Conservation (phyloP, 2,888 invertebrate species). For the Tiphia femorata region DNA sequence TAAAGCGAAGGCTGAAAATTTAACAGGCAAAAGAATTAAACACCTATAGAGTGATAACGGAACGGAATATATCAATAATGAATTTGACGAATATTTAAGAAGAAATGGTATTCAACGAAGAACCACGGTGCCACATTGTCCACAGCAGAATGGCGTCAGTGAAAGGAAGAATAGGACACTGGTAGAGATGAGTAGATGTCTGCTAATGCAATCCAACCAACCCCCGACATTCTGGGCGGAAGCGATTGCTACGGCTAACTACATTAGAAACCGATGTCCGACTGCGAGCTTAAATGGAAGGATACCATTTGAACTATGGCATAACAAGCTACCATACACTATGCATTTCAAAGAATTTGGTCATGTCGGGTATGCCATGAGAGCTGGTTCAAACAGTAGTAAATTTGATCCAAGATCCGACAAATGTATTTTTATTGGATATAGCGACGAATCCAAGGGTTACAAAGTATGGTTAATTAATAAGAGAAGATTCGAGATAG, state of each 20-base stretch:
- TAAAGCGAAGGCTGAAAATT: constrained; percentile 33
- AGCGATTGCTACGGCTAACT: constrained; percentile 45
- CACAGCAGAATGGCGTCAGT: constrained; percentile 50
- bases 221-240: constrained; percentile 50
- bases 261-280: constrained; percentile 46
- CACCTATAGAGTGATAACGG: constrained; percentile 37
- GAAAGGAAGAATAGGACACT: constrained; percentile 51
- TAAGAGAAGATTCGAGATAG: background rate
- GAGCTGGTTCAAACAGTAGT: constrained; percentile 13
- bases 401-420: constrained; percentile 25
- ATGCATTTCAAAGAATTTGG: constrained; percentile 45
- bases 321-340: constrained; percentile 24
- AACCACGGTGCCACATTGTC: constrained; percentile 41
- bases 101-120: constrained; percentile 36
- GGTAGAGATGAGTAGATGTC: constrained; percentile 43
- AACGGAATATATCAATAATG: constrained; percentile 25
- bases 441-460: constrained; percentile 26
- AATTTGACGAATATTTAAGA: constrained; percentile 35
- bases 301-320: constrained; percentile 32
- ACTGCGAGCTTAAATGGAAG: constrained; percentile 21
- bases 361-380: constrained; percentile 14
- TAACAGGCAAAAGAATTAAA: constrained; percentile 33
- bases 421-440: constrained; percentile 25
- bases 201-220: constrained; percentile 41
- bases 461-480: constrained; percentile 30